Evolutionary conservation across 1,140 invertebrate species (phyloP), one percentile per base, ranked within the genome.

Genomic region (Latrodectus geometricus): DNA sequence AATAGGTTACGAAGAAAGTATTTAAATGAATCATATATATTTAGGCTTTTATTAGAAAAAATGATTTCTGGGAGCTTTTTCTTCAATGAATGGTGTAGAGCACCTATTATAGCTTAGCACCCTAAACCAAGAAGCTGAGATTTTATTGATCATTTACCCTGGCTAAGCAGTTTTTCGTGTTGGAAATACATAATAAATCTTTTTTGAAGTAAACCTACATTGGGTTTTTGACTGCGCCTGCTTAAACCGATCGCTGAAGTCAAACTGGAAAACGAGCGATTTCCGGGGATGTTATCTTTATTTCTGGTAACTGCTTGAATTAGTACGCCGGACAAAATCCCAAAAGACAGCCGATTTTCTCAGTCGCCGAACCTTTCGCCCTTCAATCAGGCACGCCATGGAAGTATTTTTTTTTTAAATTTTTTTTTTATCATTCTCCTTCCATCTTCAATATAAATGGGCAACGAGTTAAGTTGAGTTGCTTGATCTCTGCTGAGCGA

Each of bases 281-380:
- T 69, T 69, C 68, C 68, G 68, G 68, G 68, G 68, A n/a, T 21
- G 68, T 69, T n/a, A 21, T 69, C 68, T 21, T 69, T 23, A n/a
- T 21, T n/a, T 69, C 20, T 23, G 9, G 54, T 69, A n/a, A 21
- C 68, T 21, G 9, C 68, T 69, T 69, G 54, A 61, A 61, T 61
- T 61, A 61, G 54, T 61, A n/a, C 21, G 70, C 14, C 50, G 82
- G 82, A 76, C 82, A 76, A 21, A 84, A 61, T 81, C n/a, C 35
- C 23, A 23, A 20, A 20, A 65, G 61, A 8, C 21, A 17, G 50
- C 56, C 50, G 73, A 74, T 84, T 84, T 84, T 84, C 82, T 74
- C 49, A 86, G 66, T 86, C 75, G 83, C 61, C 56, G 83, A 86
- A 86, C 83, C 75, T 69, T 77, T 49, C 50, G 75, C 83, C 65